Evolutionary conservation across 2,797 vertebrate species (phyloP).

Genomic region (Pseudotriccus pelzelni): DNA sequence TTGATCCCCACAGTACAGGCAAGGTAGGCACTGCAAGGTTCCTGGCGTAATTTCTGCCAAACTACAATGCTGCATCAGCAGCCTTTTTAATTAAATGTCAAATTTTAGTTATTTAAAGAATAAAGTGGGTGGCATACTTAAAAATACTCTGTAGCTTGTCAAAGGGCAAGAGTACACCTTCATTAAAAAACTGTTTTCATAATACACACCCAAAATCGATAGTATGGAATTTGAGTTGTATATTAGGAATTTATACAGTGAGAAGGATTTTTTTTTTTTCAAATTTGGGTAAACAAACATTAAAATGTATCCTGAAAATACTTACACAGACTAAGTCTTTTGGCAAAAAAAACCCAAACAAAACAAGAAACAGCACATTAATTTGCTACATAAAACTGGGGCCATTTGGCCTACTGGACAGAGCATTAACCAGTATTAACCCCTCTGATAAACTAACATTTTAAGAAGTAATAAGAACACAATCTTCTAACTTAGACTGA

Average conservation of each 20-base stretch:
- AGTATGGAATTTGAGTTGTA: background rate
- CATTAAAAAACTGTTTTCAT: background rate
- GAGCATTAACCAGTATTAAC: background rate
- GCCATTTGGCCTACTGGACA: background rate
- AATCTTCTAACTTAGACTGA: background rate
- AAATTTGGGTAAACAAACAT: background rate
- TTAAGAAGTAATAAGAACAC: background rate
- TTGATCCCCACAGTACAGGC: background rate
- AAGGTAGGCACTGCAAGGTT: background rate
- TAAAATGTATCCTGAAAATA: background rate
- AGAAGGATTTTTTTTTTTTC: background rate
- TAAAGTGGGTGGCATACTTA: background rate
- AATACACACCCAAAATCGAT: background rate
- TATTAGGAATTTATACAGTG: background rate
- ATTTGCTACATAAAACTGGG: background rate
- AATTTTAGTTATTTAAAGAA: background rate
- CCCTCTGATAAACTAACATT: background rate
- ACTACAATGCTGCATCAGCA: background rate
- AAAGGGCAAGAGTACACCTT: constrained; percentile 1
- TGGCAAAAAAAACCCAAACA: background rate
- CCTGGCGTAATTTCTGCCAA: background rate
- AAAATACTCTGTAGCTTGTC: constrained; percentile 12
- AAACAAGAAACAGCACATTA: background rate
- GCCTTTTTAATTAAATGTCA: constrained; percentile 1
- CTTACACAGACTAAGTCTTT: background rate